phyloP scores from a whole-genome alignment of 2,888 invertebrate species.

The Digitonthophagus gazella region DNA sequence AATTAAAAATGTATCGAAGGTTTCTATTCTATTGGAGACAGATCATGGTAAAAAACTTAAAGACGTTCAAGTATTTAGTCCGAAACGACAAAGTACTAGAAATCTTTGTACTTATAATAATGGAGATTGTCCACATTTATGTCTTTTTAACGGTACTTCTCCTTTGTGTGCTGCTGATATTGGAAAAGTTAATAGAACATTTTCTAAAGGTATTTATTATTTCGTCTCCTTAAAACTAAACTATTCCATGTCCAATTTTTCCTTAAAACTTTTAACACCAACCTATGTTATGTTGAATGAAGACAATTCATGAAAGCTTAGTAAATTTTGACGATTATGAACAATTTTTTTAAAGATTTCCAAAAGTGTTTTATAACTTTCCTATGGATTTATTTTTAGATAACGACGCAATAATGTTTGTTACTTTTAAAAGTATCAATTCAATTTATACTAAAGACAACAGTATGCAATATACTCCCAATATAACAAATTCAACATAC shows the following conservation, averaged over 20 bases:
- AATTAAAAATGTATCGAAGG: constrained; percentile 58
- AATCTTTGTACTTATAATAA: constrained; percentile 66
- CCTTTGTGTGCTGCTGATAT: constrained; percentile 81
- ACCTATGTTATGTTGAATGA: too few species aligned
- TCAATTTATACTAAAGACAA: constrained; percentile 74
- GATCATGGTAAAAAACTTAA: constrained; percentile 67
- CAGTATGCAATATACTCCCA: constrained; percentile 72
- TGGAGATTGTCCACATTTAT: constrained; percentile 76
- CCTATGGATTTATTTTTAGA: constrained; percentile 53
- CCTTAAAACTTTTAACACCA: too few species aligned
- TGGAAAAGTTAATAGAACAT: constrained; percentile 68
- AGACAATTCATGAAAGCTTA: too few species aligned
- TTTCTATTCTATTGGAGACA: constrained; percentile 56
- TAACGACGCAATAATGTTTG: constrained; percentile 81
- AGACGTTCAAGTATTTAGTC: constrained; percentile 65
- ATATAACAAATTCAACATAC: constrained; percentile 67
- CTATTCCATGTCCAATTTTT: too few species aligned
- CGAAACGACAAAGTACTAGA: constrained; percentile 55
- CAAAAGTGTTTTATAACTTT: neutral
- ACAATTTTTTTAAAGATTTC: neutral
- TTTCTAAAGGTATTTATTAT: too few species aligned
- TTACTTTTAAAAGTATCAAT: constrained; percentile 76
- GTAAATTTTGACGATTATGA: neutral
- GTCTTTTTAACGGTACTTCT: constrained; percentile 65
- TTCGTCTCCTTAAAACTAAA: too few species aligned